These are phyloP conservation scores for Megaustenia siamemsis DNA, from an alignment of 2,888 invertebrate species.

Conservation along the genomic window DNA sequence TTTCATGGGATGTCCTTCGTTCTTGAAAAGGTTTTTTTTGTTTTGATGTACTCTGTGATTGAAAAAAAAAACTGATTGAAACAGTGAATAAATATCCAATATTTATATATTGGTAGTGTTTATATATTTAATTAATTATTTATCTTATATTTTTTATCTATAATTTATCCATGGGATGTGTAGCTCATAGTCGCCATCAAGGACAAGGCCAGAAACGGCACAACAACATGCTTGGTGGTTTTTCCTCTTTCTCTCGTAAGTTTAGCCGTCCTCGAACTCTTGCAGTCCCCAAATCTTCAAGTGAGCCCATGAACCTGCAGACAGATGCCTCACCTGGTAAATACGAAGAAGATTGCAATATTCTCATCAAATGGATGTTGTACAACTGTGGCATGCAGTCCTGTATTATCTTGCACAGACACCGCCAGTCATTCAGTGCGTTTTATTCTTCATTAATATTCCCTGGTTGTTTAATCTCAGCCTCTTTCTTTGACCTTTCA, in stretches of 20 bases:
- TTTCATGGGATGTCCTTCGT: too few species aligned
- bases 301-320: slow-evolving; percentile 79
- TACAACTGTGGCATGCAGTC: slow-evolving; percentile 10
- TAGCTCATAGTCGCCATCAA: neutral
- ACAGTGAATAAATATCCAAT: too few species aligned
- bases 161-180: neutral
- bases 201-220: slow-evolving; percentile 36
- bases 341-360: slow-evolving; percentile 18
- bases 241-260: slow-evolving; percentile 66
- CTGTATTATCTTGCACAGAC: neutral
- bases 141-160: neutral
- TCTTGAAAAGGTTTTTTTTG: too few species aligned
- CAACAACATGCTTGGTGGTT: slow-evolving; percentile 57
- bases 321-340: slow-evolving; percentile 78
- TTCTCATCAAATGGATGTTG: slow-evolving; percentile 28
- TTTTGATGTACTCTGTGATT: too few species aligned
- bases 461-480: neutral
- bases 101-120: neutral
- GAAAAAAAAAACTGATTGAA: too few species aligned
- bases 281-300: slow-evolving; percentile 76
- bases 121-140: neutral
- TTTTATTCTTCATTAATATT: neutral
- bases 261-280: slow-evolving; percentile 73
- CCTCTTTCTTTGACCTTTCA: neutral
- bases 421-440: neutral